phyloP scores from a whole-genome alignment of 2,888 invertebrate species.

The Neoaliturus tenellus region DNA sequence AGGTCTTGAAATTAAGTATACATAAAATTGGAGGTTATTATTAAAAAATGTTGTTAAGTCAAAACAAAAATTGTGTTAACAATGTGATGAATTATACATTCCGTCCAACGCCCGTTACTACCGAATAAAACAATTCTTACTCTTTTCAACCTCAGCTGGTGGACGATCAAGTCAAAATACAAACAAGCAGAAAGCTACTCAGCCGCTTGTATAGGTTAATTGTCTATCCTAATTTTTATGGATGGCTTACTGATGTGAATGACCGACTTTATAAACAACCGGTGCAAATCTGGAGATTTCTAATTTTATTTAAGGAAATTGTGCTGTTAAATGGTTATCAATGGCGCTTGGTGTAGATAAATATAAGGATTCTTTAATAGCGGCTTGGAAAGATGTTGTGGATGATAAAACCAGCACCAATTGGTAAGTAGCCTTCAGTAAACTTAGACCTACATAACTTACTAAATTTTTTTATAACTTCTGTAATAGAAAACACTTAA shows the following conservation, averaged over 20 bases:
- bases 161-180: not conserved
- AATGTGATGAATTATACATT: no score
- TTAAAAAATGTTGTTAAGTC: no score
- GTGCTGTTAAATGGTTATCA: constrained; percentile 64
- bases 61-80: no score
- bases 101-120: no score
- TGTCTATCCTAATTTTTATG: not conserved
- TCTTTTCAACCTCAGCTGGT: not conserved
- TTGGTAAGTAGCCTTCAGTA: no score
- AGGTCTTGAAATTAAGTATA: no score
- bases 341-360: constrained; percentile 95
- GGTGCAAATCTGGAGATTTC: not conserved
- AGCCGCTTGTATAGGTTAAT: not conserved
- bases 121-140: no score
- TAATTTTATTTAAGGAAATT: not conserved
- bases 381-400: constrained; percentile 93
- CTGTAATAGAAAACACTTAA: no score
- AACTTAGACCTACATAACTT: no score
- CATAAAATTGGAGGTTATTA: no score
- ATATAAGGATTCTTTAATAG: constrained; percentile 84
- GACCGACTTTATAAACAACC: constrained; percentile 1
- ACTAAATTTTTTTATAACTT: no score
- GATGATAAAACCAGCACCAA: constrained; percentile 89
- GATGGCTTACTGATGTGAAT: not conserved
- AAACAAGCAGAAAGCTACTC: not conserved